Percentiles rank a stretch among this genome's conserved stretches.
These are phyloP conservation scores for Conomelus anceps DNA, from an alignment of 2,888 invertebrate species.

Conservation along the genomic window DNA sequence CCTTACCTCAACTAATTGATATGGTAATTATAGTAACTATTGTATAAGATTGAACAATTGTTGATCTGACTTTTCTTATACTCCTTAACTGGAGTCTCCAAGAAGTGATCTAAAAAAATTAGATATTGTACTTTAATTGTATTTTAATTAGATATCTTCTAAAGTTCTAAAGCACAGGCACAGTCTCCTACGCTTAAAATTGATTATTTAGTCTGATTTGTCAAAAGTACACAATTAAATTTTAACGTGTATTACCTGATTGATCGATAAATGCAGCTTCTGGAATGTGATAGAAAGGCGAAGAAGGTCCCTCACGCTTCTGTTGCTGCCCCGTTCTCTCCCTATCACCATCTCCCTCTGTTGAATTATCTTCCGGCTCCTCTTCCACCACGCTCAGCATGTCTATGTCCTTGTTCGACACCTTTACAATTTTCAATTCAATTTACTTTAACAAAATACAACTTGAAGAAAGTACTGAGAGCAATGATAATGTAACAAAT, in stretches of 20 bases:
- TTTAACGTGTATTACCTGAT: not conserved
- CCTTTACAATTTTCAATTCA: conserved; percentile 36
- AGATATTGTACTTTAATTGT: not conserved
- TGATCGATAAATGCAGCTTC: not conserved
- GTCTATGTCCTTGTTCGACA: conserved; percentile 41
- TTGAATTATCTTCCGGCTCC: conserved; percentile 30
- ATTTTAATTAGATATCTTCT: not conserved
- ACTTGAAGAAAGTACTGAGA: no score
- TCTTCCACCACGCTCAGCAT: conserved; percentile 35
- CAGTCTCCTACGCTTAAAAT: no score
- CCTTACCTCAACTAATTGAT: no score
- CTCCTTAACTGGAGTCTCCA: no score
- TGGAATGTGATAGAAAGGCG: not conserved
- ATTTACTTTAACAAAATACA: no score
- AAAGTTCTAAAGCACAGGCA: no score
- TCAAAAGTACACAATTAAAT: not conserved
- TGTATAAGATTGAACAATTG: no score
- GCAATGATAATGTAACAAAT: no score
- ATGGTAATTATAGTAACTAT: no score
- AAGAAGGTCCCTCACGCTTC: not conserved
- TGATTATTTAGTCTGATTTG: no score
- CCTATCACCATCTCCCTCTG: conserved; percentile 13
- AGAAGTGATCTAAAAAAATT: no score
- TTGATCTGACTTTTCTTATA: no score
- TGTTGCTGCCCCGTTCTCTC: not conserved